These are phyloP conservation scores for Zophobas morio DNA, from an alignment of 1,140 invertebrate species.

Conservation along the genomic window DNA sequence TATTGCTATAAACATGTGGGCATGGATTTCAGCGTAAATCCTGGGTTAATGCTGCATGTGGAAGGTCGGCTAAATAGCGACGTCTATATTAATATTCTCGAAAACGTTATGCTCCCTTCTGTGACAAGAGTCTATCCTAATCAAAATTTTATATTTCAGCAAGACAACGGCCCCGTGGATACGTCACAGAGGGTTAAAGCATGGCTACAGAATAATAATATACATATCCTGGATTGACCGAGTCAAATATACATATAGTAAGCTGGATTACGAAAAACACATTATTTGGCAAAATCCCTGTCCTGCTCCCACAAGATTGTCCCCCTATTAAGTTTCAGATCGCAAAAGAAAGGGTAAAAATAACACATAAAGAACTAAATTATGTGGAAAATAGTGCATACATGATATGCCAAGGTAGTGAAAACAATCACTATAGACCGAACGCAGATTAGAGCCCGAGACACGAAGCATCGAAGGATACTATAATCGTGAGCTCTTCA, in stretches of 20 bases:
- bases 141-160: conserved; percentile 3
- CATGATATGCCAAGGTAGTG: no score
- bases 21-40: not conserved
- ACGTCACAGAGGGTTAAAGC: not conserved
- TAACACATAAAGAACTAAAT: no score
- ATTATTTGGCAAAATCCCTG: no score
- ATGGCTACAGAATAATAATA: conserved; percentile 1
- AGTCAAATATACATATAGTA: not conserved
- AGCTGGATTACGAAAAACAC: no score
- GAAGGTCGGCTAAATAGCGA: not conserved
- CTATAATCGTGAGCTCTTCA: no score
- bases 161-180: not conserved
- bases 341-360: no score
- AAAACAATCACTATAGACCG: no score
- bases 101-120: conserved; percentile 1
- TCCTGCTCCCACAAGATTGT: no score
- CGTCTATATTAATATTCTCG: conserved; percentile 2
- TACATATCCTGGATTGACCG: not conserved
- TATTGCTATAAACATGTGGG: conserved; percentile 1
- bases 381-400: no score
- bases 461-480: no score
- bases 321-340: no score
- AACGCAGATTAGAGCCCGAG: no score
- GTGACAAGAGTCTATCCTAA: not conserved
- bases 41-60: not conserved